Conservation (phyloP, 2,113 vertebrate genomes). For the Nycticryphes semicollaris region DNA sequence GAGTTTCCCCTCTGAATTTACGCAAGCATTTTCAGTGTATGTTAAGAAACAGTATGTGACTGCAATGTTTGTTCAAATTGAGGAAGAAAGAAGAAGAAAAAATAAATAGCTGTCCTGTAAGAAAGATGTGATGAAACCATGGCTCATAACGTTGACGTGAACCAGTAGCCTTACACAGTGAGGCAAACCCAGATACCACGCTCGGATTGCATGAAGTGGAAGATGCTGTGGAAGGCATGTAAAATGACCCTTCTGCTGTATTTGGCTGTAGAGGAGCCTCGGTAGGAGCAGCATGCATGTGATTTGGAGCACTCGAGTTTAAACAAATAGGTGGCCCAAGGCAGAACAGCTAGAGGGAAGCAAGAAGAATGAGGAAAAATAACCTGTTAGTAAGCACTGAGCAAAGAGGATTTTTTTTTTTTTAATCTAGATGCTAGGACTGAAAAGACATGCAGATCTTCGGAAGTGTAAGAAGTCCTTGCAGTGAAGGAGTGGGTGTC, state of each 20-base stretch:
- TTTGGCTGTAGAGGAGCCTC: neutral
- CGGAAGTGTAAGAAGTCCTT: neutral
- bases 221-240: neutral
- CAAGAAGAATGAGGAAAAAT: neutral
- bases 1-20: neutral
- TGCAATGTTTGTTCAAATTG: rapidly evolving
- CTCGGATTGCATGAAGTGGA: neutral
- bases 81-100: neutral
- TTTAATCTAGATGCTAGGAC: neutral
- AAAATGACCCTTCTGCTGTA: neutral
- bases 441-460: neutral
- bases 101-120: neutral
- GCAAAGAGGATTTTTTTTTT: neutral
- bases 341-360: neutral
- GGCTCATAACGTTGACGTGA: neutral
- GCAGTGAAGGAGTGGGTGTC: neutral
- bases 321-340: neutral
- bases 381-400: neutral
- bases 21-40: neutral
- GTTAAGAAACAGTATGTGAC: neutral
- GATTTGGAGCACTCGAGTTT: neutral
- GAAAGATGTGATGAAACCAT: neutral
- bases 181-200: neutral
- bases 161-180: neutral
- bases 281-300: neutral